Conservation (phyloP, 2,888 invertebrate genomes). For the Athrips mouffetella region DNA sequence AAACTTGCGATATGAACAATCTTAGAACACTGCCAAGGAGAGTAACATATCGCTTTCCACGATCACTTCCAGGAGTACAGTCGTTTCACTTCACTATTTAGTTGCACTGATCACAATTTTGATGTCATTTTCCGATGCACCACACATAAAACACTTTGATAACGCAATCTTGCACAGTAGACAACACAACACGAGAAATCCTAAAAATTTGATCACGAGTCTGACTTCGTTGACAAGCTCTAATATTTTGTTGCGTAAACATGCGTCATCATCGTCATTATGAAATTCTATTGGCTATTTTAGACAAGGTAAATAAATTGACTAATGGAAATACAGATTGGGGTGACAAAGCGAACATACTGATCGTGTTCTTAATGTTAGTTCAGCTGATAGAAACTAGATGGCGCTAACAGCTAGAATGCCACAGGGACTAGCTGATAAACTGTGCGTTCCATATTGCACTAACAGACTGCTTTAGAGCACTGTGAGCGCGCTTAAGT, state of each 20-base stretch:
- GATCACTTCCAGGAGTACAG: slow-evolving; percentile 45
- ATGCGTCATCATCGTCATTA: background rate
- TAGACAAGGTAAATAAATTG: background rate
- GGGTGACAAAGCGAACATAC: background rate
- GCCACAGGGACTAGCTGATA: background rate
- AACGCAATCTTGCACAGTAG: slow-evolving; percentile 67
- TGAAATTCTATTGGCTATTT: background rate
- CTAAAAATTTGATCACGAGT: slow-evolving; percentile 19
- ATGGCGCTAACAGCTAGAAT: slow-evolving; percentile 3
- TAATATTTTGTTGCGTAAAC: slow-evolving; percentile 12
- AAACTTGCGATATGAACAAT: slow-evolving; percentile 74
- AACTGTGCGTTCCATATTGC: no score
- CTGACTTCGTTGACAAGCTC: slow-evolving; percentile 3
- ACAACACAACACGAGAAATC: slow-evolving; percentile 35
- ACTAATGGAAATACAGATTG: slow-evolving; percentile 1
- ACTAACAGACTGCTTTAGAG: no score
- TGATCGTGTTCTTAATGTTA: background rate
- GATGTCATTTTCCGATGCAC: slow-evolving; percentile 72
- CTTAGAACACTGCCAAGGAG: slow-evolving; percentile 79
- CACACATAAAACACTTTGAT: slow-evolving; percentile 67
- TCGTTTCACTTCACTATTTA: slow-evolving; percentile 46
- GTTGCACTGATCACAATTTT: slow-evolving; percentile 60
- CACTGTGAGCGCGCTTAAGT: no score
- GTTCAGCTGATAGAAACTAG: background rate
- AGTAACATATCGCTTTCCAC: slow-evolving; percentile 73